Base-by-base conservation (phyloP, 2,888 invertebrate species). In the Drosophila sordidula region DNA sequence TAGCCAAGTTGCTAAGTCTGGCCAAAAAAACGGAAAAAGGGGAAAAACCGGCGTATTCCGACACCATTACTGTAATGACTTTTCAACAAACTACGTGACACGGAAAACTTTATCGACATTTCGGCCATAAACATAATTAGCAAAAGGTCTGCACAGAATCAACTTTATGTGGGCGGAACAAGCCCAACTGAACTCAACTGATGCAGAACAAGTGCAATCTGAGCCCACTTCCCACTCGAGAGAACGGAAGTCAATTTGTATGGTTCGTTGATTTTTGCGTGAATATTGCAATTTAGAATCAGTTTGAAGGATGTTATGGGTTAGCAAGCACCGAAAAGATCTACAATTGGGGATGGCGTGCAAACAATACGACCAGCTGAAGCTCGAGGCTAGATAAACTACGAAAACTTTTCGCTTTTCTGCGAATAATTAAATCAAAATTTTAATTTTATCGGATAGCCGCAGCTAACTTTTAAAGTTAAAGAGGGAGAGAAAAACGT, bases 101-200 rank as follows among this genome's bases (percentile, higher is more conserved):
- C 34, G 38, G 47, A 79, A 78, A 78, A 76, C 71, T 80, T 78
- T 69, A 79, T 79, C 73, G 67, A 47, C 66, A 12, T 69, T 62
- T 63, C 58, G 45, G 52, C 80, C 80, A 78, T 78, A 76, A 72
- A 76, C 66, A 79, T 78, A 78, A 78, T 78, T 80, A 80, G 59
- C 51, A 44, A 57, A 61, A 64, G 59, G 66, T 70, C 59, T 42
- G 57, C 39, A 39, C 45, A 12, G 45, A 49, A 42, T 42, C 25
- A 54, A 34, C 32, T 55, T 32, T 36, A 11, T 38, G 52, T 66
- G 70, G 67, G 54, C 11, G 74, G 47, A 14, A 55, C 51, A 4
- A 16, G 3, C 50, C 22, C 14, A 46, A 34, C 45, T n/a, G 18
- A 39, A 34, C 29, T 22, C 47, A 72, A 57, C 56, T 58, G 63